These are phyloP conservation scores for Pangasius macronema DNA, from an alignment of 2,797 vertebrate genomes.

Conservation along the genomic window DNA sequence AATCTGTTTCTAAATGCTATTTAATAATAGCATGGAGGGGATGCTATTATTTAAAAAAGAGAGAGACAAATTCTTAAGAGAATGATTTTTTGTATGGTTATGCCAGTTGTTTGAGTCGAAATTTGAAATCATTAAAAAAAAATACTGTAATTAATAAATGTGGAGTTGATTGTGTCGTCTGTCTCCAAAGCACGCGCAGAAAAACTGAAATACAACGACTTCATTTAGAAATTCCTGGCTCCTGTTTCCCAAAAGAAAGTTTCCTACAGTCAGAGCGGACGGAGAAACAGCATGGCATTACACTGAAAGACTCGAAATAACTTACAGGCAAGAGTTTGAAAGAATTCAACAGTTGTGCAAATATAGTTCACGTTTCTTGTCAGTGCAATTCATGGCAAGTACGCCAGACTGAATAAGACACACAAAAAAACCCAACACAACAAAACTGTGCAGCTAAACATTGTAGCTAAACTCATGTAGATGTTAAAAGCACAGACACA, in stretches of 20 bases:
- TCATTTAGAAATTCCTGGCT: not conserved
- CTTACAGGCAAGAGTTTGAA: not conserved
- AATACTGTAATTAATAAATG: not conserved
- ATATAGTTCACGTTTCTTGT: not conserved
- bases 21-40: too few relatives aligned
- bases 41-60: not conserved
- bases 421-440: not conserved
- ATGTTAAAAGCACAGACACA: slow-evolving; percentile 8
- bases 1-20: not conserved
- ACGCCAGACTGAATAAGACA: not conserved
- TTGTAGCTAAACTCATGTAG: not conserved
- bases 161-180: not conserved
- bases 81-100: not conserved
- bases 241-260: not conserved
- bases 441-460: not conserved
- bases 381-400: not conserved
- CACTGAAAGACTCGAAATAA: not conserved
- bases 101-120: not conserved
- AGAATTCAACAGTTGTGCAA: not conserved
- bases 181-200: not conserved
- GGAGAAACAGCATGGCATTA: not conserved
- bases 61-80: not conserved
- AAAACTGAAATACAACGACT: not conserved
- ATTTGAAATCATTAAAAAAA: not conserved
- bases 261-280: not conserved